These are phyloP conservation scores for Tridacna crocea DNA, from an alignment of 2,888 invertebrate species.

Conservation along the genomic window DNA sequence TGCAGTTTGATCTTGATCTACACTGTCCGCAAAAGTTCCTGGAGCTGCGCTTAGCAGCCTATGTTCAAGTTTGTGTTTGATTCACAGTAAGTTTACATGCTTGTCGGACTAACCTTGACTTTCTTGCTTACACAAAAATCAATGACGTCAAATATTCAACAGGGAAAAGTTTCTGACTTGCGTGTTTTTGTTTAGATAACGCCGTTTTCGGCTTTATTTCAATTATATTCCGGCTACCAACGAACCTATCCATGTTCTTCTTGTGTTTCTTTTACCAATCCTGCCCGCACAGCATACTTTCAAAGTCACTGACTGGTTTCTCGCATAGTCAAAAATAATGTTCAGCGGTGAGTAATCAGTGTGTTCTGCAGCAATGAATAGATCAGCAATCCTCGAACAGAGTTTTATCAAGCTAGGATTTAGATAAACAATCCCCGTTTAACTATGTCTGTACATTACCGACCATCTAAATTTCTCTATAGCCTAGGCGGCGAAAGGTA, in stretches of 20 bases:
- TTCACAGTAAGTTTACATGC: too few species aligned
- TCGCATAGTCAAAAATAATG: not conserved
- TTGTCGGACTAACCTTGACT: too few species aligned
- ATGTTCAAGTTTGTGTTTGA: too few species aligned
- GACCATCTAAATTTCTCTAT: not conserved
- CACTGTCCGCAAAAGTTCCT: too few species aligned
- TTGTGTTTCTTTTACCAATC: not conserved
- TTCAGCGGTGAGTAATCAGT: not conserved
- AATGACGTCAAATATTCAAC: too few species aligned
- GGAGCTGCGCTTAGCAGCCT: too few species aligned
- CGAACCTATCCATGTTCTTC: not conserved
- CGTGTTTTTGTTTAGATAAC: too few species aligned
- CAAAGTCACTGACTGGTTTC: not conserved
- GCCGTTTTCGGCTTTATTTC: not conserved
- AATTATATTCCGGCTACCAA: not conserved
- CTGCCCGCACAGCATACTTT: not conserved
- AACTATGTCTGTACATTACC: not conserved
- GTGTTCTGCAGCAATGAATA: not conserved
- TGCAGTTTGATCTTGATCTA: too few species aligned
- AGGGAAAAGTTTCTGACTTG: too few species aligned
- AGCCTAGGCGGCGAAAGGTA: too few species aligned
- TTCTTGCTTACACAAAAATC: too few species aligned
- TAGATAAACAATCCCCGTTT: not conserved
- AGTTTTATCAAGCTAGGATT: not conserved
- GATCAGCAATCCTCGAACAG: not conserved